Evolutionary conservation across 64 coral and sea anemone species (phyloP).

Genomic region (Exaiptasia diaphana): DNA sequence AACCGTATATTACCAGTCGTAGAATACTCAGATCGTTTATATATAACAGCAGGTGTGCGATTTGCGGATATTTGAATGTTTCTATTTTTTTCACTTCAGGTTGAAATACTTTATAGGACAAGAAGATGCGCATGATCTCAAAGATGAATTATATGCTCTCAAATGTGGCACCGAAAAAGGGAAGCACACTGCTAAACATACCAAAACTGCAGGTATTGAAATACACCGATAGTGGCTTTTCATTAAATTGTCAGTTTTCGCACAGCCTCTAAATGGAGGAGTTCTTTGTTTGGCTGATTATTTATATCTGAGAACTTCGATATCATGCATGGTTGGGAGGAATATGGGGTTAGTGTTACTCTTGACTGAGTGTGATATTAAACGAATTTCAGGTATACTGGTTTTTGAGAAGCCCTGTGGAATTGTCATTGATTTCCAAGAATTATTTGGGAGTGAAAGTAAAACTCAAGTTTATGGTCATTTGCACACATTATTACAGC

Average conservation of each 20-base stretch:
- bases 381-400: constrained; percentile 8
- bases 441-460: constrained; percentile 44
- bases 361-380: background rate
- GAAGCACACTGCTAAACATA: constrained; percentile 5
- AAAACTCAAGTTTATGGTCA: constrained; percentile 51
- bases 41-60: background rate
- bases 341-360: background rate
- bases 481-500: background rate
- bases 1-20: no score
- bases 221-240: background rate
- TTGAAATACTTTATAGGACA: background rate
- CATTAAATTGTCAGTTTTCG: background rate
- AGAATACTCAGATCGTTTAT: no score
- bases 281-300: background rate
- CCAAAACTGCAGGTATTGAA: constrained; percentile 33
- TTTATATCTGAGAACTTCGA: no score
- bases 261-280: background rate
- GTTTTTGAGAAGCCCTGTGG: constrained; percentile 36
- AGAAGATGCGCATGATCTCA: background rate
- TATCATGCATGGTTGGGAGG: no score
- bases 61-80: background rate
- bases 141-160: background rate
- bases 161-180: constrained; percentile 36
- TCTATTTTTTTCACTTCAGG: constrained; percentile 26
- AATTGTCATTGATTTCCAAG: constrained; percentile 34